A percentile compares a stretch with the other conserved stretches of the same genome.
Evolutionary conservation across 2,113 vertebrate genomes (phyloP).

Genomic region (Ursus arctos): DNA sequence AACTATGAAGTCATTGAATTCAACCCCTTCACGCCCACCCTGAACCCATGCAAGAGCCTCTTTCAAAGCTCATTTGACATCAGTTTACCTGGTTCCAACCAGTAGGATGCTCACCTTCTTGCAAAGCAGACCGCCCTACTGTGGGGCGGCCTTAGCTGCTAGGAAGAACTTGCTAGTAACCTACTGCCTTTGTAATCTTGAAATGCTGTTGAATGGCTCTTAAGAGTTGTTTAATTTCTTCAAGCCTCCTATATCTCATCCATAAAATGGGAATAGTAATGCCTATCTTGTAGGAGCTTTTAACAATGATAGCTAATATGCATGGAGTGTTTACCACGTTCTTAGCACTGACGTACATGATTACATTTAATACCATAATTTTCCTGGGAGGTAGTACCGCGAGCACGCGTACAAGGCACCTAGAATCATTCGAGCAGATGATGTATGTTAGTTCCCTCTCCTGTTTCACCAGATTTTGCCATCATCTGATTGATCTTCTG

Average conservation of each 20-base stretch:
- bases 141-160: neutral
- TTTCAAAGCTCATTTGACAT: neutral
- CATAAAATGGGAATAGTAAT: neutral
- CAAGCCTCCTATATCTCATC: neutral
- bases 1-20: conserved; percentile 7
- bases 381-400: neutral
- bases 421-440: conserved; percentile 17
- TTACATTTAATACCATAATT: neutral
- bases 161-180: neutral
- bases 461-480: neutral
- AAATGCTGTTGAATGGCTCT: neutral
- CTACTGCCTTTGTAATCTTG: conserved; percentile 2
- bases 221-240: neutral
- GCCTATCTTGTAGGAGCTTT: neutral
- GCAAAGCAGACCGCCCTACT: neutral
- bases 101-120: neutral
- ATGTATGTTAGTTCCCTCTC: neutral
- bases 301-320: neutral
- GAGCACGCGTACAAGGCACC: neutral
- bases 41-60: neutral
- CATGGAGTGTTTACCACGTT: neutral
- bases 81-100: neutral
- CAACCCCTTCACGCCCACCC: neutral
- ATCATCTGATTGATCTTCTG: neutral
- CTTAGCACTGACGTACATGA: neutral